Evolutionary conservation across 2,797 vertebrate species (phyloP).

Genomic region (Lacerta bilineata): DNA sequence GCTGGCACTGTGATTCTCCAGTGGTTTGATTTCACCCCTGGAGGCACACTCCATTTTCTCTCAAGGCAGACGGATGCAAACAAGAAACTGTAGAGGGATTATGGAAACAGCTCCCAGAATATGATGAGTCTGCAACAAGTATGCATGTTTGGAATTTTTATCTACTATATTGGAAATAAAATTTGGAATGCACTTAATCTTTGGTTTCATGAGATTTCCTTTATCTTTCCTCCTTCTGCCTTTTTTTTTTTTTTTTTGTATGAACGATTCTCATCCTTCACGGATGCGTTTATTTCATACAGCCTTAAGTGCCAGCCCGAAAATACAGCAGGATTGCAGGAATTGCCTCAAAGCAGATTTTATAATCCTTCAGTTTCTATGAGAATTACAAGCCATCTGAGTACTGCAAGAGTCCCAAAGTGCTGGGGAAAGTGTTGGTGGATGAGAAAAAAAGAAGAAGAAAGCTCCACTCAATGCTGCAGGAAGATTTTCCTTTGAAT

Average conservation of each 20-base stretch:
- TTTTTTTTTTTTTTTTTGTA: not conserved
- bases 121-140: not conserved
- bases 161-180: not conserved
- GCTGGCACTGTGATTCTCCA: too few relatives aligned
- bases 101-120: not conserved
- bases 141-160: not conserved
- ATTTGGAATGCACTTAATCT: not conserved
- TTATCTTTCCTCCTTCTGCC: not conserved
- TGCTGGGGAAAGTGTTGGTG: not conserved
- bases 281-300: conserved; percentile 49
- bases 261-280: conserved; percentile 13
- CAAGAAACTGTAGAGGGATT: not conserved
- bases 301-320: conserved; percentile 45
- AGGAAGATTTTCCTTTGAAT: conserved; percentile 22
- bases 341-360: conserved; percentile 58
- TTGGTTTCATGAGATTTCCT: not conserved
- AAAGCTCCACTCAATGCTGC: not conserved
- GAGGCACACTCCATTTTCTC: too few relatives aligned
- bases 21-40: too few relatives aligned
- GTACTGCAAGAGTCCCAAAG: conserved; percentile 1
- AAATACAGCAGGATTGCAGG: conserved; percentile 39
- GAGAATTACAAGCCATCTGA: conserved; percentile 36
- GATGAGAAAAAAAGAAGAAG: not conserved
- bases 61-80: too few relatives aligned
- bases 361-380: conserved; percentile 50